A percentile compares a stretch with the other conserved stretches of the same genome.
phyloP scores from a whole-genome alignment of 2,797 vertebrate species.

The Eurystomus glaucurus region DNA sequence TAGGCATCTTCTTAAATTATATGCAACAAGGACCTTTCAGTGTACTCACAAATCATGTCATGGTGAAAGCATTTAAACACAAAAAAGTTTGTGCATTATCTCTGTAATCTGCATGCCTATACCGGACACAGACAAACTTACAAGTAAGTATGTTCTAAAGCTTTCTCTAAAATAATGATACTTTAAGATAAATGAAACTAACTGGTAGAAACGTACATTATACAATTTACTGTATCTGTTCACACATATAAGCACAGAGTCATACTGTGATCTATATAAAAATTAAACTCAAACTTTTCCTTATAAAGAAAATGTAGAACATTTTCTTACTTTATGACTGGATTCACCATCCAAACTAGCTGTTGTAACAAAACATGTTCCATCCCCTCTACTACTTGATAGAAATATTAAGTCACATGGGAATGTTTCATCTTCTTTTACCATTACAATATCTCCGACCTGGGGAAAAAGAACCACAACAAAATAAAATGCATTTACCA shows the following conservation, averaged over 20 bases:
- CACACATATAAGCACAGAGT: not conserved
- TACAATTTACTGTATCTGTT: not conserved
- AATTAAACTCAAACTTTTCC: not conserved
- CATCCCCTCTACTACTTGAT: constrained; percentile 91
- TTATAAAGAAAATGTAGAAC: not conserved
- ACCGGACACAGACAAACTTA: not conserved
- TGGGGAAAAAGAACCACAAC: constrained; percentile 54
- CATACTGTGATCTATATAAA: not conserved
- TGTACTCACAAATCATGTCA: not conserved
- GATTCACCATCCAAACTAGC: constrained; percentile 97
- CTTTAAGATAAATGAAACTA: not conserved
- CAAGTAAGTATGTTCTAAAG: not conserved
- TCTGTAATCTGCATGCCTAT: not conserved
- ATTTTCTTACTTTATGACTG: constrained; percentile 91
- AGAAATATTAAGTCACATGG: constrained; percentile 96
- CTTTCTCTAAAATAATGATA: not conserved
- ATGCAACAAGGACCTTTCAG: not conserved
- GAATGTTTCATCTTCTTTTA: constrained; percentile 95
- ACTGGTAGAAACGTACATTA: not conserved
- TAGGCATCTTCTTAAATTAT: not conserved
- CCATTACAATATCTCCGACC: constrained; percentile 95
- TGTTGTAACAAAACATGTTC: constrained; percentile 96
- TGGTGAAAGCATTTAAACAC: not conserved
- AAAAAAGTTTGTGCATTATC: not conserved
- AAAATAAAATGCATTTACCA: not conserved